Base-by-base conservation (phyloP, 2,797 vertebrate genomes). In the Chrysocyon brachyurus region DNA sequence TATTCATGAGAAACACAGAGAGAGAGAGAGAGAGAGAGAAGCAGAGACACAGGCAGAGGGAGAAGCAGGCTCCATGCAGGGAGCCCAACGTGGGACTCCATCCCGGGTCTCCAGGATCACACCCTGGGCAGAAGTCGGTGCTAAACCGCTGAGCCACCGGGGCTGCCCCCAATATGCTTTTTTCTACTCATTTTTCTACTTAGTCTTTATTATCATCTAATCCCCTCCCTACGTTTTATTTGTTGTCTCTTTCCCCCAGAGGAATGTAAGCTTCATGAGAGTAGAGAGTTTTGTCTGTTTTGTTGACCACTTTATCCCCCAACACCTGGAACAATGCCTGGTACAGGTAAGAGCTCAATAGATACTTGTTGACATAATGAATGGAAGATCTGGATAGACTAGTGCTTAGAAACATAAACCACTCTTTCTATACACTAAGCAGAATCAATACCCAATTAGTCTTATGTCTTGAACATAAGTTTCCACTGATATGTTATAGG, bases 361-460 rank as follows among this genome's bases (percentile, higher is more conserved):
- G 78, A 72, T 52, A 91, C 15, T 64, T 84, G 26, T 26, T 88
- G 57, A 94, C 92, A 93, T 64, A 94, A 68, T 78, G 36, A 94
- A 92, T 83, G 63, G 63, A 87, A 72, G n/a, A 84, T 78, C 57
- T 94, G 93, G 49, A 73, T 19, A 93, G 73, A 54, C 11, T 82
- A 5, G 73, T 72, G 19, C 15, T 92, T 64, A 31, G 40, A 77
- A 86, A 86, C 52, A 77, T 70, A 94, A 85, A 84, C 72, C 15
- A 54, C 24, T 87, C 87, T 68, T 93, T 75, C 66, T 36, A 82
- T 33, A 81, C 12, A 64, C 59, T 57, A 70, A 92, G 85, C 12
- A 56, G n/a, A 52, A 54, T 85, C 64, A 75, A 75, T 72, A 96
- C 82, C 49, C 40, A 70, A 36, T 81, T 90, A 82, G 31, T 40